phyloP scores from a whole-genome alignment of 2,797 vertebrate genomes.

The Huso huso region DNA sequence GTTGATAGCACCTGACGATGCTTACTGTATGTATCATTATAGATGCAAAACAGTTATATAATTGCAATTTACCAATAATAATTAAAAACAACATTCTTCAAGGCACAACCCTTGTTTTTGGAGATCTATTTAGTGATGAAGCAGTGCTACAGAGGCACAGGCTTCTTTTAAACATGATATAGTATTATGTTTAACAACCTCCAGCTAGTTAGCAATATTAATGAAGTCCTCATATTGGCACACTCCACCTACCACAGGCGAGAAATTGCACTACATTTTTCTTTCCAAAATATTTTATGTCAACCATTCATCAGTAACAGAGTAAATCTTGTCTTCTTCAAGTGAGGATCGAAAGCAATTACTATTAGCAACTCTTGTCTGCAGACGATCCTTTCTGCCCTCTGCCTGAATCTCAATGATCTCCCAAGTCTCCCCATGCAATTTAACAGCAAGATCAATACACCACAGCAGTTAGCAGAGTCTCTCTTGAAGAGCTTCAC shows the following conservation, averaged over 20 bases:
- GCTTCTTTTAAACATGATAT: conserved; percentile 49
- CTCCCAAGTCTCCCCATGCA: conserved; percentile 75
- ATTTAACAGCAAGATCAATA: conserved; percentile 92
- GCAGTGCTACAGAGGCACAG: conserved; percentile 43
- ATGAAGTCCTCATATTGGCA: conserved; percentile 32
- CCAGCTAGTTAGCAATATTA: conserved; percentile 31
- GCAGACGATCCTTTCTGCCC: conserved; percentile 66
- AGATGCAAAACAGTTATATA: too few relatives aligned
- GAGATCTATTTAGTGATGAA: conserved; percentile 37
- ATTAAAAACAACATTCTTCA: conserved; percentile 38
- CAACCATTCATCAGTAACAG: conserved; percentile 68
- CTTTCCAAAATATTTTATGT: conserved; percentile 82
- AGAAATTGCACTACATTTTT: conserved; percentile 58
- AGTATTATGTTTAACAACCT: conserved; percentile 43
- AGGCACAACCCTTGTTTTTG: conserved; percentile 28
- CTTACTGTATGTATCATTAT: too few relatives aligned
- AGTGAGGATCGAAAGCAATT: conserved; percentile 95
- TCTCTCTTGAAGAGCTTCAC: conserved; percentile 73
- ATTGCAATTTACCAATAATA: conserved; percentile 57
- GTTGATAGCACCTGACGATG: too few relatives aligned
- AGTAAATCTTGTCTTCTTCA: conserved; percentile 74
- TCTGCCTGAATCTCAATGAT: conserved; percentile 74
- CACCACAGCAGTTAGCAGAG: conserved; percentile 74
- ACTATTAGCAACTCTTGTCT: conserved; percentile 77
- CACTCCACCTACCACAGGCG: conserved; percentile 10